Conservation (phyloP, 2,113 vertebrate genomes). For the Charina bottae region DNA sequence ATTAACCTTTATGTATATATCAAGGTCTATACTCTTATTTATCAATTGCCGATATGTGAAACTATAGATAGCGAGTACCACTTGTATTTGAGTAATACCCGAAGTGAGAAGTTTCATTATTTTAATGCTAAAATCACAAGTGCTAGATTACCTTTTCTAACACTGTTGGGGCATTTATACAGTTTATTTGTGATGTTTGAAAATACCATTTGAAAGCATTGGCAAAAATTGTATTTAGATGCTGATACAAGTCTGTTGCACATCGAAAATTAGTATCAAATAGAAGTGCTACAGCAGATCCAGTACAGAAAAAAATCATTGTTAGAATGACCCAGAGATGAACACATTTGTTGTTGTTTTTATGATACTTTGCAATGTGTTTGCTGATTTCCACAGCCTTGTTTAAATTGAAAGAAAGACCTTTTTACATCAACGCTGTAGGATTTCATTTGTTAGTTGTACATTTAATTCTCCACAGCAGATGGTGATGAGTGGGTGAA, state of each 20-base stretch:
- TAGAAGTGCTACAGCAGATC: conserved; percentile 42
- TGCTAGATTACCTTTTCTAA: background rate
- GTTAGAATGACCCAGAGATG: conserved; percentile 61
- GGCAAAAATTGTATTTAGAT: background rate
- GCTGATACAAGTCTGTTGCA: background rate
- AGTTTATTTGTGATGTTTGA: background rate
- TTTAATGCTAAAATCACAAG: background rate
- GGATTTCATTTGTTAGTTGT: conserved; percentile 70
- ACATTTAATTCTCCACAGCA: conserved; percentile 75
- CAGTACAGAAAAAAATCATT: conserved; percentile 32
- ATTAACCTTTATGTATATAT: background rate
- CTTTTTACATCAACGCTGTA: conserved; percentile 72
- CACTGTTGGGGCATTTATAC: background rate
- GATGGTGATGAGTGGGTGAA: conserved; percentile 80
- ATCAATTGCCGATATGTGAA: background rate
- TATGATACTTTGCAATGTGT: conserved; percentile 72
- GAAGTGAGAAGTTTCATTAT: background rate
- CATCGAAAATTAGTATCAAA: background rate
- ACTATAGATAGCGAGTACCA: background rate
- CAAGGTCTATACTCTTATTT: background rate
- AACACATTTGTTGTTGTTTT: conserved; percentile 73
- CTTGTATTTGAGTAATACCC: background rate
- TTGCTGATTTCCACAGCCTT: conserved; percentile 70
- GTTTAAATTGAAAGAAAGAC: conserved; percentile 71
- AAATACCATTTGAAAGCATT: background rate